A percentile compares a stretch with the other conserved stretches of the same genome.
These are phyloP conservation scores for Heliconius hermathena DNA, from an alignment of 1,140 invertebrate genomes.

Conservation along the genomic window DNA sequence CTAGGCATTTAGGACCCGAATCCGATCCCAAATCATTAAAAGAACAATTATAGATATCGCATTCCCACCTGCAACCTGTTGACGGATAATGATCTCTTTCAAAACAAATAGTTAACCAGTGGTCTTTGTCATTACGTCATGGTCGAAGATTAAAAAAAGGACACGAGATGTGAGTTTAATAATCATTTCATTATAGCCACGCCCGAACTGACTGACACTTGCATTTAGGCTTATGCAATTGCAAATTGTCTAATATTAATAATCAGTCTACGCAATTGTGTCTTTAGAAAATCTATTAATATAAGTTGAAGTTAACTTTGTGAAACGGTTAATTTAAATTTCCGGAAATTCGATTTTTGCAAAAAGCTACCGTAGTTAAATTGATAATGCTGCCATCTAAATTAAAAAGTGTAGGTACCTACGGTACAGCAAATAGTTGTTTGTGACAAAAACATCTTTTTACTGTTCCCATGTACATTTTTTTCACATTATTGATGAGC, in stretches of 20 bases:
- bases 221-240: conserved; percentile 20
- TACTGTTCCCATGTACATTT: conserved; percentile 66
- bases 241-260: neutral
- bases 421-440: conserved; percentile 20
- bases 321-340: conserved; percentile 9
- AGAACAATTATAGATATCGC: conserved; percentile 81
- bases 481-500: conserved; percentile 60
- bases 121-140: conserved; percentile 37
- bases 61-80: conserved; percentile 79
- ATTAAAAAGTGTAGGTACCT: conserved; percentile 25
- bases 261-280: conserved; percentile 14
- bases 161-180: conserved; percentile 32
- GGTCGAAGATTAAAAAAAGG: conserved; percentile 35
- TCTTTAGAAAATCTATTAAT: conserved; percentile 4
- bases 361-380: conserved; percentile 23
- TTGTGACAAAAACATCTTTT: conserved; percentile 65
- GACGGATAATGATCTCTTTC: conserved; percentile 76
- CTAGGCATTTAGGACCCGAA: conserved; percentile 73
- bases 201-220: conserved; percentile 16
- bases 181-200: conserved; percentile 28
- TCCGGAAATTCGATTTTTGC: conserved; percentile 18
- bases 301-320: conserved; percentile 29
- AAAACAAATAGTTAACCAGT: conserved; percentile 73
- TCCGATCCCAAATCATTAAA: conserved; percentile 79
- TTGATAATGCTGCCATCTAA: conserved; percentile 12